Evolutionary conservation across 2,797 vertebrate species (phyloP).

Genomic region (Clarias laeviceps): DNA sequence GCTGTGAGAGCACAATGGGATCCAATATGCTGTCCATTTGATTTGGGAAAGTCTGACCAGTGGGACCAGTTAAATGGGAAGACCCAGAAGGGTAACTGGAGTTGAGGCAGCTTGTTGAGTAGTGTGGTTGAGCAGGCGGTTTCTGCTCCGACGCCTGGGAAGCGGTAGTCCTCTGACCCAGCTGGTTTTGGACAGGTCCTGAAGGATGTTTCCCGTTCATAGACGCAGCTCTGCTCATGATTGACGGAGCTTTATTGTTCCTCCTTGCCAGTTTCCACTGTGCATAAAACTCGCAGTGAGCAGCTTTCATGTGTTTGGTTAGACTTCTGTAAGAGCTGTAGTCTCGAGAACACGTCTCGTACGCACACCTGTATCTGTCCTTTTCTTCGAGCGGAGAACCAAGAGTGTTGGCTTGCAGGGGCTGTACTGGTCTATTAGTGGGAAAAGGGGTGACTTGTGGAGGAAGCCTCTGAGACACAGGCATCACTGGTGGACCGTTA

Average conservation of each 20-base stretch:
- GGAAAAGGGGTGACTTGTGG: constrained; percentile 58
- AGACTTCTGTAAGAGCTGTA: constrained; percentile 92
- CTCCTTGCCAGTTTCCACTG: constrained; percentile 85
- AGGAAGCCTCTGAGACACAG: constrained; percentile 54
- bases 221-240: constrained; percentile 57
- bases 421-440: constrained; percentile 52
- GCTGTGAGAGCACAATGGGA: constrained; percentile 88
- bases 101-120: constrained; percentile 69
- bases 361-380: constrained; percentile 86
- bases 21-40: constrained; percentile 86
- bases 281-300: constrained; percentile 89
- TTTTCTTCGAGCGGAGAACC: constrained; percentile 56
- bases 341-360: constrained; percentile 84
- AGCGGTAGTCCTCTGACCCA: constrained; percentile 53
- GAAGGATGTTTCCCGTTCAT: constrained; percentile 71
- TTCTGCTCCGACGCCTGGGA: constrained; percentile 74
- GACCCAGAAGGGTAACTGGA: constrained; percentile 64
- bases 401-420: constrained; percentile 46
- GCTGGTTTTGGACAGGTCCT: constrained; percentile 67
- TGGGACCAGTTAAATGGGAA: constrained; percentile 73
- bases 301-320: constrained; percentile 93
- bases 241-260: constrained; percentile 77
- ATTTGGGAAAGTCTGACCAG: constrained; percentile 79
- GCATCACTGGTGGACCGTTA: constrained; percentile 48
- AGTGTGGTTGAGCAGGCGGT: constrained; percentile 72